Conservation (phyloP, 2,113 vertebrate species). For the Lepisosteus oculatus region DNA sequence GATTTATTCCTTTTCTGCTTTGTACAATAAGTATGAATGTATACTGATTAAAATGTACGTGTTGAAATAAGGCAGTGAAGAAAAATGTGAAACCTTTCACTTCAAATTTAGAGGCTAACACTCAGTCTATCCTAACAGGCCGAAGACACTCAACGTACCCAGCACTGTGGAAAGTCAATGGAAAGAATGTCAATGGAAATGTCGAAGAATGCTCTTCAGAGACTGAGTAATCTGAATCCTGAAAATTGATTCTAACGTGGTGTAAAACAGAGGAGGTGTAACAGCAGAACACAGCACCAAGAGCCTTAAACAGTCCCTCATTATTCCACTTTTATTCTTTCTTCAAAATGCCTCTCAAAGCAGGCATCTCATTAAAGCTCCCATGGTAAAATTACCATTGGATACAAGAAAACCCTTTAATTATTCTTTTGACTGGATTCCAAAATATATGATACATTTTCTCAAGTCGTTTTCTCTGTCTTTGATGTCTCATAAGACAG, state of each 20-base stretch:
- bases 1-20: too few species aligned
- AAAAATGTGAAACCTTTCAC: too few species aligned
- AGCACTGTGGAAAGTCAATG: neutral
- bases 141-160: neutral
- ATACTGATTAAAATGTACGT: too few species aligned
- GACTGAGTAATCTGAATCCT: neutral
- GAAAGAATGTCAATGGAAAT: neutral
- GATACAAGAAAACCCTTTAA: conserved; percentile 7
- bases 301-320: neutral
- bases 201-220: neutral
- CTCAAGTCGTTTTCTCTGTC: conserved; percentile 2
- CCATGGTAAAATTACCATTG: neutral
- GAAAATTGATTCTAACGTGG: neutral
- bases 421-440: conserved; percentile 10
- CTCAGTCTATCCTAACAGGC: neutral
- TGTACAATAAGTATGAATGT: too few species aligned
- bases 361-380: conserved; percentile 10
- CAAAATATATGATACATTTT: neutral
- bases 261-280: conserved; percentile 2
- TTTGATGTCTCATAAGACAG: conserved; percentile 10
- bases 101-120: too few species aligned
- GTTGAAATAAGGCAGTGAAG: too few species aligned
- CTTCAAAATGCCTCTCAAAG: neutral
- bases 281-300: neutral
- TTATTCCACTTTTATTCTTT: neutral